A percentile compares a stretch with the other conserved stretches of the same genome.
phyloP scores from a whole-genome alignment of 1,140 invertebrate genomes.

The Drosophila ercepeae region DNA sequence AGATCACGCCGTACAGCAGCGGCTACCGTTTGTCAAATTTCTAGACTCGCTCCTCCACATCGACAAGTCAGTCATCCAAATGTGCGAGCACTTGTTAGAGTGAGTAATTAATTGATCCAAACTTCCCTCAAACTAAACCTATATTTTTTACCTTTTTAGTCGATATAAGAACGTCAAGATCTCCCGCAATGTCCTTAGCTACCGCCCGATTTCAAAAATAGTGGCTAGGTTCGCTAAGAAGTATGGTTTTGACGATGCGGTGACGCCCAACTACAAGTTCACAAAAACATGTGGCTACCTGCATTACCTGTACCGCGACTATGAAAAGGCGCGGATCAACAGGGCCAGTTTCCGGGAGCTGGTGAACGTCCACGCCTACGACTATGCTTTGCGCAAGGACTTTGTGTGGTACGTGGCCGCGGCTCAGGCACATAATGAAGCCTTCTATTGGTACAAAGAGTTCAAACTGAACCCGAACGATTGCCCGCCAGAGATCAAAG shows the following conservation, averaged over 20 bases:
- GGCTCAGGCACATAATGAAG: conserved; percentile 81
- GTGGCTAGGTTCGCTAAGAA: conserved; percentile 86
- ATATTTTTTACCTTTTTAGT: conserved; percentile 6
- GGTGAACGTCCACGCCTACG: conserved; percentile 85
- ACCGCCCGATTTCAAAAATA: conserved; percentile 86
- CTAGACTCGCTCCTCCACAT: conserved; percentile 86
- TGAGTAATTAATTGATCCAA: conserved; percentile 53
- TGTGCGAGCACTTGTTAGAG: conserved; percentile 83
- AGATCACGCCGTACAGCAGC: conserved; percentile 85
- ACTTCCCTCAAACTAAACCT: neutral
- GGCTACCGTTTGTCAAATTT: conserved; percentile 86
- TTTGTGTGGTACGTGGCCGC: conserved; percentile 84
- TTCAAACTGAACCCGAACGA: conserved; percentile 85
- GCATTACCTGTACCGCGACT: conserved; percentile 87
- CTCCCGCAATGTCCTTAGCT: conserved; percentile 84
- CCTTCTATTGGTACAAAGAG: conserved; percentile 86
- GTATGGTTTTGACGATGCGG: conserved; percentile 85
- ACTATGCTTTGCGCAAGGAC: conserved; percentile 85
- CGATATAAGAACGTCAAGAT: conserved; percentile 65
- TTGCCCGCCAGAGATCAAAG: conserved; percentile 84
- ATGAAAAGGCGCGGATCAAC: conserved; percentile 86
- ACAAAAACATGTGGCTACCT: conserved; percentile 86
- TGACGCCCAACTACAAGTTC: conserved; percentile 86
- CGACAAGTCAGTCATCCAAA: conserved; percentile 77
- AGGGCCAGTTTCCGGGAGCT: conserved; percentile 87